Conservation (phyloP, 2,888 invertebrate species). For the Drosophila longiperda region DNA sequence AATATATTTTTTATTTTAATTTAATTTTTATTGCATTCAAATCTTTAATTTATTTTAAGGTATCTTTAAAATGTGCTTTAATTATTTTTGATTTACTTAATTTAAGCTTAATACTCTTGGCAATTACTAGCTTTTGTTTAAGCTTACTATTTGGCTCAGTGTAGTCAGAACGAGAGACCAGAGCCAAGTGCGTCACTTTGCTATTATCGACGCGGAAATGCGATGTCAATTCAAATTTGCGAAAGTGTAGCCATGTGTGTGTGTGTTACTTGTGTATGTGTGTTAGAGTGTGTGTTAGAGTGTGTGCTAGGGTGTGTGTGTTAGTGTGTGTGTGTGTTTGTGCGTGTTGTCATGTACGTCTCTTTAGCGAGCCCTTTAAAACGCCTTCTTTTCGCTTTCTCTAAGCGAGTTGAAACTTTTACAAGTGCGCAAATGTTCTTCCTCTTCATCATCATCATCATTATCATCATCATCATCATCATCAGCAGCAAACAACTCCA, state of each 20-base stretch:
- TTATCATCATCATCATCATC: neutral
- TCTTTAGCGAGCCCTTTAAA: constrained; percentile 17
- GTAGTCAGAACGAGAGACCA: neutral
- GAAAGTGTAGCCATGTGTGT: constrained; percentile 30
- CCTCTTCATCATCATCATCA: constrained; percentile 10
- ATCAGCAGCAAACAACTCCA: constrained; percentile 2
- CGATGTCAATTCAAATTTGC: constrained; percentile 78
- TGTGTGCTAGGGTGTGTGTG: constrained; percentile 16
- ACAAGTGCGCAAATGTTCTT: constrained; percentile 59
- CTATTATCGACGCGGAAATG: constrained; percentile 71
- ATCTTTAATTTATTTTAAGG: too few species aligned
- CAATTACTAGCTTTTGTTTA: neutral
- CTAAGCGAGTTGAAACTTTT: constrained; percentile 54
- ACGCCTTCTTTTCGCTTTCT: constrained; percentile 23
- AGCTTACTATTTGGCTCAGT: constrained; percentile 19
- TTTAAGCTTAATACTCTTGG: neutral
- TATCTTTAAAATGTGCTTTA: neutral
- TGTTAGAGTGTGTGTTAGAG: neutral
- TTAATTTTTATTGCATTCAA: neutral
- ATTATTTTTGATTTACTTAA: neutral
- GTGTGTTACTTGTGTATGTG: constrained; percentile 2
- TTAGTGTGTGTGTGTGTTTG: neutral
- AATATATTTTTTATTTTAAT: neutral
- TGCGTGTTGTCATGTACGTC: constrained; percentile 14
- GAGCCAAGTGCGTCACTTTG: constrained; percentile 37